Evolutionary conservation across 2,888 invertebrate genomes (phyloP).

Genomic region (Diachrysia chrysitis): DNA sequence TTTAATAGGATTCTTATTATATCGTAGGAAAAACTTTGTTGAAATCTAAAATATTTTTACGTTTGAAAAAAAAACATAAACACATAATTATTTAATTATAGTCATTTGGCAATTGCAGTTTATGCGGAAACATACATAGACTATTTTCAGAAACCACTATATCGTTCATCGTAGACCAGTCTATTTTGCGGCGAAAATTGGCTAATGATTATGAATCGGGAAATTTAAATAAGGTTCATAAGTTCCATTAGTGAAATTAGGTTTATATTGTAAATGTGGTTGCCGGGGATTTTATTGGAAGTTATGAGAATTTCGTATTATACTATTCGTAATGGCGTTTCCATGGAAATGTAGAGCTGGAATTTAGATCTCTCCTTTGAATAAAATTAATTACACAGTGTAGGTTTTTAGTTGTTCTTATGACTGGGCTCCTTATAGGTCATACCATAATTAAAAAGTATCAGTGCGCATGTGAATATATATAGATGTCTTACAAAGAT

Average conservation of each 20-base stretch:
- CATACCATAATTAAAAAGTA: too few species aligned
- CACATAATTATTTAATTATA: too few species aligned
- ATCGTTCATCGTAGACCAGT: constrained; percentile 5
- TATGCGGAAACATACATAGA: constrained; percentile 21
- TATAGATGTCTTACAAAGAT: too few species aligned
- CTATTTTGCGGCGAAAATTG: constrained; percentile 36
- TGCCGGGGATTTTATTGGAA: constrained; percentile 5
- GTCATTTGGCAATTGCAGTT: constrained; percentile 15
- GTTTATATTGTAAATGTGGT: constrained; percentile 25
- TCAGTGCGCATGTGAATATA: too few species aligned
- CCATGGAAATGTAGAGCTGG: background rate
- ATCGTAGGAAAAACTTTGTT: too few species aligned
- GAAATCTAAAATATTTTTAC: background rate
- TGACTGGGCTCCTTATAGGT: too few species aligned
- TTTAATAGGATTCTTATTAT: too few species aligned
- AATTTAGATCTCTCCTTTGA: too few species aligned
- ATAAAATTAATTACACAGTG: too few species aligned
- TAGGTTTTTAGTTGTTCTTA: too few species aligned
- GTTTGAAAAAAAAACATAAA: too few species aligned
- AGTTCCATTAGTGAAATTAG: constrained; percentile 42
- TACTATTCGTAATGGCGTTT: constrained; percentile 7
- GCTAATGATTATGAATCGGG: constrained; percentile 44
- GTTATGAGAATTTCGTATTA: constrained; percentile 15
- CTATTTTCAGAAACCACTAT: background rate
- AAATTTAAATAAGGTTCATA: constrained; percentile 43